A percentile compares a stretch with the other conserved stretches of the same genome.
Conservation (phyloP, 2,888 invertebrate species). For the Yponomeuta sedellus region DNA sequence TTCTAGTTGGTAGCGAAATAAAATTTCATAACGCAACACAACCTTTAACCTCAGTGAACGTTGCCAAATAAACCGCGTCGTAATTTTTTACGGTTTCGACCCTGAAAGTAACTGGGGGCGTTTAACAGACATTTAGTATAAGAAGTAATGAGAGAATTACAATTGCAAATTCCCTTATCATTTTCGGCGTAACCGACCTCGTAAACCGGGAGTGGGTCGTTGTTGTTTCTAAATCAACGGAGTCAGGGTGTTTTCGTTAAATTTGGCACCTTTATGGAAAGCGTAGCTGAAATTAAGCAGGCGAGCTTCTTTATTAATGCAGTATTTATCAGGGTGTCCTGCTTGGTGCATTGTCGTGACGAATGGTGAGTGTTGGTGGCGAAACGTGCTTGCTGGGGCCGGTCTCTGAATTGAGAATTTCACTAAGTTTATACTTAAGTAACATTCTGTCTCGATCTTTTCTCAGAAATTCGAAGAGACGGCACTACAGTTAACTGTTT, state of each 20-base stretch:
- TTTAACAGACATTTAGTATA: constrained; percentile 43
- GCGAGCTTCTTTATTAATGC: background rate
- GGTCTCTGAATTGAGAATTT: too few relatives aligned
- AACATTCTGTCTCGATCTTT: too few relatives aligned
- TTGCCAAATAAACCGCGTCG: constrained; percentile 41
- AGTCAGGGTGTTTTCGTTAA: background rate
- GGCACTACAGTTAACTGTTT: too few relatives aligned
- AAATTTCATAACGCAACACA: background rate
- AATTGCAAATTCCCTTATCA: constrained; percentile 19
- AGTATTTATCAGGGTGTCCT: background rate
- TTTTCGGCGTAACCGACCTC: background rate
- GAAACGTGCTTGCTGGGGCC: too few relatives aligned
- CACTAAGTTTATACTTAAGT: too few relatives aligned
- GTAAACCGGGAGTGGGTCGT: constrained; percentile 1
- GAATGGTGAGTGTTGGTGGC: too few relatives aligned
- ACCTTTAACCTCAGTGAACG: background rate
- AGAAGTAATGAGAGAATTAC: constrained; percentile 35
- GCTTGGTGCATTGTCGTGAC: background rate
- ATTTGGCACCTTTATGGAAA: background rate
- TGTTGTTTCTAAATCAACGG: constrained; percentile 20
- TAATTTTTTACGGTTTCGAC: constrained; percentile 52
- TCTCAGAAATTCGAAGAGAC: too few relatives aligned
- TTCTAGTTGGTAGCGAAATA: background rate
- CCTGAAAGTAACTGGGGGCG: constrained; percentile 44
- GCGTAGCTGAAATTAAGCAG: background rate